Conservation (phyloP, 1,140 invertebrate genomes). For the Myzus persicae region DNA sequence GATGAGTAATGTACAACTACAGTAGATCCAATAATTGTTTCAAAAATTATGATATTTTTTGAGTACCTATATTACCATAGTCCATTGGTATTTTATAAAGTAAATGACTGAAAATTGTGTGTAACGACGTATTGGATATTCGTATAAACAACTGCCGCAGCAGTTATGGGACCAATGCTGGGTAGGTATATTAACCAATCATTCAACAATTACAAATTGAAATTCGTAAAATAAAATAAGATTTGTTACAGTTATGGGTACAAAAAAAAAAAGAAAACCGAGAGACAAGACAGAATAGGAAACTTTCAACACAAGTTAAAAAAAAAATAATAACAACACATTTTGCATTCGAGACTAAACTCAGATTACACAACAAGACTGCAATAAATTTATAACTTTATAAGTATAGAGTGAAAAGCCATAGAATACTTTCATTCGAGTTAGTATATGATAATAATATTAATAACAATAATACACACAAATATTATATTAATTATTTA, state of each 20-base stretch:
- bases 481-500: neutral
- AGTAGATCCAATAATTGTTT: too few species aligned
- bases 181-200: neutral
- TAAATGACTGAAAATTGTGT: too few species aligned
- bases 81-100: neutral
- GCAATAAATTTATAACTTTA: neutral
- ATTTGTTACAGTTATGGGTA: neutral
- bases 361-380: neutral
- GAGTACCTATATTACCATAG: neutral
- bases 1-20: neutral
- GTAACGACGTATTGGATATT: neutral
- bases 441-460: too few species aligned
- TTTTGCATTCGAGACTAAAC: neutral
- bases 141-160: neutral
- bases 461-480: neutral
- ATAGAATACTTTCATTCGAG: neutral
- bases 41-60: neutral
- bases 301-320: neutral
- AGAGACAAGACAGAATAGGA: neutral
- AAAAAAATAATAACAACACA: neutral
- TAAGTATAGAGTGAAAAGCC: neutral
- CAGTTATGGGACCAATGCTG: neutral
- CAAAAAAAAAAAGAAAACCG: neutral
- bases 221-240: neutral
- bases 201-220: neutral